Conservation (phyloP, 1,140 invertebrate species). For the Bombyx mori region ASM3026992v2 NC_085116.1:10835001-10835500, state of each 20-base stretch:
- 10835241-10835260: slow-evolving; percentile 47
- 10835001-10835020: no score
- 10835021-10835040: no score
- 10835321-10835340: no score
- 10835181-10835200: slow-evolving; percentile 51
- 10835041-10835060: slow-evolving; percentile 31
- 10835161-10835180: slow-evolving; percentile 51
- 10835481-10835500: no score
- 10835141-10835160: slow-evolving; percentile 48
- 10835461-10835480: no score
- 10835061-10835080: slow-evolving; percentile 58
- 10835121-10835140: slow-evolving; percentile 47
- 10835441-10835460: no score
- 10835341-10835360: no score
- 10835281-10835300: slow-evolving; percentile 56
- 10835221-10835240: slow-evolving; percentile 58
- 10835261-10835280: slow-evolving; percentile 39
- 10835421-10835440: no score
- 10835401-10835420: no score
- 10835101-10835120: slow-evolving; percentile 12
- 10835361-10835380: no score
- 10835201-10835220: slow-evolving; percentile 50
- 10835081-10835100: slow-evolving; percentile 23
- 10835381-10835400: no score
- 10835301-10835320: neutral